These are phyloP conservation scores for Liparis tanakae DNA, from an alignment of 2,797 vertebrate species.

Conservation along the genomic window DNA sequence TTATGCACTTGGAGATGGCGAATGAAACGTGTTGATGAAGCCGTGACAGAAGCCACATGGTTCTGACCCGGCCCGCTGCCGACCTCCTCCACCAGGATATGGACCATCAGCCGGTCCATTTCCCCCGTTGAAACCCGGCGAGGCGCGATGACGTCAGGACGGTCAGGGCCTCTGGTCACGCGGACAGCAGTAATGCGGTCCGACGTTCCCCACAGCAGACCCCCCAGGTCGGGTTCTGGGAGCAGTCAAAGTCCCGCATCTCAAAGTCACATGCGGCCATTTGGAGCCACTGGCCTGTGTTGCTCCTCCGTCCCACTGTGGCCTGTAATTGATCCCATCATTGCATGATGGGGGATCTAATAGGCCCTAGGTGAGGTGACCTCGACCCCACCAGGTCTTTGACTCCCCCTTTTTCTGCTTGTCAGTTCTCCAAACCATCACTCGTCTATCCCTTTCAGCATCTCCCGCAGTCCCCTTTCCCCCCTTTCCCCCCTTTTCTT, in stretches of 20 bases:
- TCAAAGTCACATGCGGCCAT: slow-evolving; percentile 69
- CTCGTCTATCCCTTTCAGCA: slow-evolving; percentile 55
- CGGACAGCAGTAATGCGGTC: slow-evolving; percentile 68
- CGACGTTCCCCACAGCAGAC: slow-evolving; percentile 67
- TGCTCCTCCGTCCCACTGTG: slow-evolving; percentile 55
- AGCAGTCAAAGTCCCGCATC: slow-evolving; percentile 65
- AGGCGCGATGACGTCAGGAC: slow-evolving; percentile 65
- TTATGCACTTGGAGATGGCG: not conserved
- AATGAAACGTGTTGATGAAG: not conserved
- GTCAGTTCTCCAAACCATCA: slow-evolving; percentile 75
- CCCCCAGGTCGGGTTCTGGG: slow-evolving; percentile 56
- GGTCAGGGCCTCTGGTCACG: slow-evolving; percentile 60
- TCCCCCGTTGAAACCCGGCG: slow-evolving; percentile 69
- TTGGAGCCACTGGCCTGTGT: slow-evolving; percentile 67
- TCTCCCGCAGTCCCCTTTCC: slow-evolving; percentile 44
- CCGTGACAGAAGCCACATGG: not conserved
- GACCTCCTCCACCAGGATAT: slow-evolving; percentile 75
- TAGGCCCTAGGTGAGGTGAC: slow-evolving; percentile 72
- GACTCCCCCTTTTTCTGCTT: slow-evolving; percentile 55
- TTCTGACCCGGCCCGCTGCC: not conserved
- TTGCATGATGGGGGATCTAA: slow-evolving; percentile 64
- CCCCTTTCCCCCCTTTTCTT: slow-evolving; percentile 52
- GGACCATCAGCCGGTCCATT: slow-evolving; percentile 66
- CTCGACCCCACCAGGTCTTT: slow-evolving; percentile 58
- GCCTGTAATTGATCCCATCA: slow-evolving; percentile 80